These are phyloP conservation scores for Popillia japonica DNA, from an alignment of 1,140 invertebrate genomes.

Conservation along the genomic window DNA sequence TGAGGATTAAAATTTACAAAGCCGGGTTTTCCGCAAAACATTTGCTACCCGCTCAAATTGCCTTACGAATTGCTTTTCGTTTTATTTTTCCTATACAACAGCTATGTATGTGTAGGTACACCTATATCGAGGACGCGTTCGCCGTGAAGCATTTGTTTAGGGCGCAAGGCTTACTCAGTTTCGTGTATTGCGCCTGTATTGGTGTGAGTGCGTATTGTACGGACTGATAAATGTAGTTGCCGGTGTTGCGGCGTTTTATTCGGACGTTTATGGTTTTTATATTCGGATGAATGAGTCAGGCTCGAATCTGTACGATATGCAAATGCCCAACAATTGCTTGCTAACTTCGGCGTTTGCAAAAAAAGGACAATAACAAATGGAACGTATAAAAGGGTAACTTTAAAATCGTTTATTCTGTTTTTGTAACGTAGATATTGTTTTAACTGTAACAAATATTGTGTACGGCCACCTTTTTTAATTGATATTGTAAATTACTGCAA, in stretches of 20 bases:
- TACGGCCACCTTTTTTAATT: too few relatives aligned
- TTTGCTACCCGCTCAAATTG: not conserved
- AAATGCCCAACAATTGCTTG: not conserved
- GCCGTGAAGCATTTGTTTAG: not conserved
- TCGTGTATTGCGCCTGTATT: not conserved
- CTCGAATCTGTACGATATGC: not conserved
- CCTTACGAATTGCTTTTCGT: not conserved
- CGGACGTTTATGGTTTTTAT: not conserved
- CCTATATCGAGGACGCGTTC: not conserved
- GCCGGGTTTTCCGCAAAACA: conserved; percentile 3
- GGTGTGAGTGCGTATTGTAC: not conserved
- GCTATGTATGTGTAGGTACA: too few relatives aligned
- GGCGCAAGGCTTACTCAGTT: not conserved
- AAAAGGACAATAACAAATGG: too few relatives aligned
- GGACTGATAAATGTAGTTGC: not conserved
- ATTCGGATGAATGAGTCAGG: not conserved
- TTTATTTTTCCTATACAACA: not conserved
- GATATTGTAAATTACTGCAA: too few relatives aligned
- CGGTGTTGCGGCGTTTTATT: not conserved
- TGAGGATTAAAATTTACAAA: conserved; percentile 12
- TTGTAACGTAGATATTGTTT: too few relatives aligned
- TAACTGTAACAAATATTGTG: too few relatives aligned
- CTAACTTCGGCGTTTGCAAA: too few relatives aligned
- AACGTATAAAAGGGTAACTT: too few relatives aligned
- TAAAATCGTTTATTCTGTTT: too few relatives aligned